Evolutionary conservation across 2,797 vertebrate species (phyloP).

Genomic region (Novumbra hubbsi): DNA sequence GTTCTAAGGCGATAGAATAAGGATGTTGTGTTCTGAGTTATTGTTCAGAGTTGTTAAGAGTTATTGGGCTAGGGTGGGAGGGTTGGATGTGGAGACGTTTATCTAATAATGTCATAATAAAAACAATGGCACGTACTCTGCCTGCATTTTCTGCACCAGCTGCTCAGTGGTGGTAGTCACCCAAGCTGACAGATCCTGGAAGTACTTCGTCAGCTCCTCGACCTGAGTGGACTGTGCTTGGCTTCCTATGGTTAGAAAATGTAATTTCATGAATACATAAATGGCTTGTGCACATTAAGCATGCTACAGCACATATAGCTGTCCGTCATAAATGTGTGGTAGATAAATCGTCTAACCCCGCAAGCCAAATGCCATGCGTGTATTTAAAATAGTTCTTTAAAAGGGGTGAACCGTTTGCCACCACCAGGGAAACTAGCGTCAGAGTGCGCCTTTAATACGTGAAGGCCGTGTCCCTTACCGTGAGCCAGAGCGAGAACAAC

Average conservation of each 20-base stretch:
- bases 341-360: background rate
- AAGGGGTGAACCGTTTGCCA: too few species aligned
- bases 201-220: slow-evolving; percentile 34
- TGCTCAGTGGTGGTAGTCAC: slow-evolving; percentile 35
- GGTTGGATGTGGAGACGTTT: too few species aligned
- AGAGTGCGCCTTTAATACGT: too few species aligned
- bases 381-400: background rate
- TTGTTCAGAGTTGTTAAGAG: background rate
- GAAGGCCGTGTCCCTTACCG: too few species aligned
- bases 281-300: slow-evolving; percentile 39
- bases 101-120: background rate
- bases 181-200: slow-evolving; percentile 51
- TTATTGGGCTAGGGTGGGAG: background rate
- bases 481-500: slow-evolving; percentile 58
- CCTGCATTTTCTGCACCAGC: slow-evolving; percentile 45
- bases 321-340: background rate
- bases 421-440: too few species aligned
- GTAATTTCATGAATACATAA: background rate
- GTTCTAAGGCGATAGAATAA: background rate
- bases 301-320: background rate
- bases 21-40: background rate
- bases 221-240: slow-evolving; percentile 38
- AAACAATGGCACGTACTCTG: slow-evolving; percentile 59
- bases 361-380: background rate
- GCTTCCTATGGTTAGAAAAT: slow-evolving; percentile 52